phyloP scores from a whole-genome alignment of 1,140 invertebrate species.

The Hestina assimilis region DNA sequence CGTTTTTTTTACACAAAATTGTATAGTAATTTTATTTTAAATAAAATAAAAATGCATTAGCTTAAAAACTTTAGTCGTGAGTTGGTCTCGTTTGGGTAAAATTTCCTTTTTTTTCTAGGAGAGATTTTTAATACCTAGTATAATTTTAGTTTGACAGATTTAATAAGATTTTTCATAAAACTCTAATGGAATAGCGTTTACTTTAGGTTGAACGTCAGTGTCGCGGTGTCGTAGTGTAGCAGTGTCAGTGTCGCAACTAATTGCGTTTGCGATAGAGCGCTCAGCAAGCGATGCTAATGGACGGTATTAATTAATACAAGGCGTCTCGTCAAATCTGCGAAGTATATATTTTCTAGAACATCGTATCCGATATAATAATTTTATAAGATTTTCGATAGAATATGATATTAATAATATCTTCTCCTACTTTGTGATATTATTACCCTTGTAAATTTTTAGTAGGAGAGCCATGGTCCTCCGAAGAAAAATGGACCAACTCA shows the following conservation, averaged over 20 bases:
- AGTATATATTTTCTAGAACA: constrained; percentile 13
- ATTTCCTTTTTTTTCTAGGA: neutral
- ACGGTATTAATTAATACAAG: constrained; percentile 62
- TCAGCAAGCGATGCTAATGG: constrained; percentile 60
- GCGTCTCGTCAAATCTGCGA: constrained; percentile 52
- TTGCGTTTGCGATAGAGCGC: constrained; percentile 59
- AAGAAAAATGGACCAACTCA: too few species aligned
- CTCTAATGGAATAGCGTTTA: constrained; percentile 41
- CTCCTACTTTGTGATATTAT: too few species aligned
- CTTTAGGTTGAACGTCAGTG: constrained; percentile 51
- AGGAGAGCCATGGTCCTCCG: too few species aligned
- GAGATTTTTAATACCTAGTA: neutral
- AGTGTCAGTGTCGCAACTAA: constrained; percentile 41
- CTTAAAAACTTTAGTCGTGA: too few species aligned
- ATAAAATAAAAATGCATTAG: too few species aligned
- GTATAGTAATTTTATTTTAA: too few species aligned
- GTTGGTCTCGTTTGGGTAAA: neutral
- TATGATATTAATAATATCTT: too few species aligned
- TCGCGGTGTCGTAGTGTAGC: constrained; percentile 21
- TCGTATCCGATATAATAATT: neutral
- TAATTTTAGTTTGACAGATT: neutral
- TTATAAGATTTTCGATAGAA: too few species aligned
- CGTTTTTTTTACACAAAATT: too few species aligned
- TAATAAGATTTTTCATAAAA: neutral
- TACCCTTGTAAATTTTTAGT: too few species aligned